These are phyloP conservation scores for Cherax destructor DNA, from an alignment of 1,140 invertebrate species.

Conservation along the genomic window DNA sequence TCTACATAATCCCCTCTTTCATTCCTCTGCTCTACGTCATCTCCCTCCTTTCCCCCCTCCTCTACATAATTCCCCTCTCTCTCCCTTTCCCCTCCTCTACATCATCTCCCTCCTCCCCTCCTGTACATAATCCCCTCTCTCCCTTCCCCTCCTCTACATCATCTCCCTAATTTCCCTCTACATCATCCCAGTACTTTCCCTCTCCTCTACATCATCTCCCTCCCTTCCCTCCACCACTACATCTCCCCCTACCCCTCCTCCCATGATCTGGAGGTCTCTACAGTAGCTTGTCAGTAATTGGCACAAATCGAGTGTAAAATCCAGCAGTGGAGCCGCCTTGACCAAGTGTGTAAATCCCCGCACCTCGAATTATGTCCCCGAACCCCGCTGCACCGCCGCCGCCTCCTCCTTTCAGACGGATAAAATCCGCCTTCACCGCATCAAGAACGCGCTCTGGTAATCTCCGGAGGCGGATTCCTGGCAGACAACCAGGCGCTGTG, in stretches of 20 bases:
- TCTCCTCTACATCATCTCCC: no score
- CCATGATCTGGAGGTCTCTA: background rate
- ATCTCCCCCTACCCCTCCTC: background rate
- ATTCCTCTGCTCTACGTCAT: no score
- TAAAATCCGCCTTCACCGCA: background rate
- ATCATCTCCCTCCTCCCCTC: background rate
- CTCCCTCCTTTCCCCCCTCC: no score
- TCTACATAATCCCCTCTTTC: no score
- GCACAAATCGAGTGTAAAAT: conserved; percentile 35
- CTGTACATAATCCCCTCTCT: background rate
- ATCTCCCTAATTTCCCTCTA: no score
- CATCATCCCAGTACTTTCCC: no score
- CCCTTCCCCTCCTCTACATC: background rate
- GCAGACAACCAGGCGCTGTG: background rate
- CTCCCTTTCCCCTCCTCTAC: background rate
- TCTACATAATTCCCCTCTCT: no score
- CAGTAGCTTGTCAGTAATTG: conserved; percentile 43
- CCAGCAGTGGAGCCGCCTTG: conserved; percentile 6
- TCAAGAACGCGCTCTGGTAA: background rate
- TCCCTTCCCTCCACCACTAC: background rate
- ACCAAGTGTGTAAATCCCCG: conserved; percentile 5
- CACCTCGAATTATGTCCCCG: background rate
- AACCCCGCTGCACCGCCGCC: background rate
- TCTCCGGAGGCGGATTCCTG: background rate
- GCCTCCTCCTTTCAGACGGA: background rate